Evolutionary conservation across 2,797 vertebrate genomes (phyloP).

Genomic region (Acipenser oxyrinchus): DNA sequence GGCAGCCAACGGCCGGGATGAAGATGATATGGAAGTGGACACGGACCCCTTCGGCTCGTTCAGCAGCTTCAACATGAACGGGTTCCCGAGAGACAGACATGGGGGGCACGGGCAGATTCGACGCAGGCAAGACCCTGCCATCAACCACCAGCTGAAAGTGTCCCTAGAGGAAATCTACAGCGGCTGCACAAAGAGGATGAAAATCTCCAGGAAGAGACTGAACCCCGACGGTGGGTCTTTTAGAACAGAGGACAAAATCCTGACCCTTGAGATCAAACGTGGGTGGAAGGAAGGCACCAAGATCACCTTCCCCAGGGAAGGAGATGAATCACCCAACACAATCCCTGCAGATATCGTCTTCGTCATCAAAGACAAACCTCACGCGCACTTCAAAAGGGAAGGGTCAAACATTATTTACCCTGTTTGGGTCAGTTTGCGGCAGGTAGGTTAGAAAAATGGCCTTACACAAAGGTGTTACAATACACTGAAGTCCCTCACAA

Average conservation of each 20-base stretch:
- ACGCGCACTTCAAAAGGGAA: conserved; percentile 87
- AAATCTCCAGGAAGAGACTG: conserved; percentile 88
- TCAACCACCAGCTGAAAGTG: conserved; percentile 90
- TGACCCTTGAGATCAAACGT: conserved; percentile 92
- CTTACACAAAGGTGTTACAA: no score
- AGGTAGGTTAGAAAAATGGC: conserved; percentile 62
- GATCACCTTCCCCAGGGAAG: conserved; percentile 95
- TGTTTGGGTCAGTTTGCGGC: conserved; percentile 82
- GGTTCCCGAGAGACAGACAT: conserved; percentile 87
- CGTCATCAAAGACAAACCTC: conserved; percentile 96
- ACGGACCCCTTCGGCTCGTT: conserved; percentile 87
- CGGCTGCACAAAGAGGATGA: conserved; percentile 94
- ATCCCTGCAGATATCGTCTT: conserved; percentile 97
- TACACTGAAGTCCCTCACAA: no score
- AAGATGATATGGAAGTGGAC: conserved; percentile 93
- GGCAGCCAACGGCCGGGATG: conserved; percentile 77
- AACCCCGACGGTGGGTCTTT: conserved; percentile 89
- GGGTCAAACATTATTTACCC: conserved; percentile 93
- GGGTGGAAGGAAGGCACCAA: conserved; percentile 99
- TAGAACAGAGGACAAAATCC: conserved; percentile 91
- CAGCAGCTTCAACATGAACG: conserved; percentile 84
- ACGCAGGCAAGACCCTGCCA: conserved; percentile 89
- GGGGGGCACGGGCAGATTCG: conserved; percentile 70
- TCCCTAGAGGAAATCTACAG: conserved; percentile 92
- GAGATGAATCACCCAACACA: conserved; percentile 82